Percentiles rank a stretch among this genome's conserved stretches.
Conservation (phyloP, 2,888 invertebrate genomes). For the Drosophila maculinotata region DNA sequence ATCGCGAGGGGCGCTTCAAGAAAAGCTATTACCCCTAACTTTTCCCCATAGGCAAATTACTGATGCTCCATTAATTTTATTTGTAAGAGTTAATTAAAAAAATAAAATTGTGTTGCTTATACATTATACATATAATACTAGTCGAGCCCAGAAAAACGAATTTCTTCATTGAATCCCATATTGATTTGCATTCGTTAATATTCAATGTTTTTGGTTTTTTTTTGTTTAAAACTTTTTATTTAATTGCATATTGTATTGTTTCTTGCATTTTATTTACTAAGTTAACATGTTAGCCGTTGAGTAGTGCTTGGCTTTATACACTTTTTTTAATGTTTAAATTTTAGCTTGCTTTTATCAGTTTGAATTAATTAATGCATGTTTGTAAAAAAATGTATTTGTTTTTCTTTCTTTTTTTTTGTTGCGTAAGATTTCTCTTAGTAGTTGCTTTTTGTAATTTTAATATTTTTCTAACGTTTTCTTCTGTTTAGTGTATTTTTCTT, state of each 20-base stretch:
- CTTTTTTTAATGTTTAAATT: conserved; percentile 37
- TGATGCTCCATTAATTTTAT: conserved; percentile 16
- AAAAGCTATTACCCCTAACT: conserved; percentile 89
- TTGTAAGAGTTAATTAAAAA: conserved; percentile 16
- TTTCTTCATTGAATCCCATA: conserved; percentile 53
- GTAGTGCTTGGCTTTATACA: conserved; percentile 60
- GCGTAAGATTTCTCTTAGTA: conserved; percentile 12
- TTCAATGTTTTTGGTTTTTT: conserved; percentile 47
- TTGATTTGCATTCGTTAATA: conserved; percentile 57
- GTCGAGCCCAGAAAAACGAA: conserved; percentile 14
- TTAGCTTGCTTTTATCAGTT: conserved; percentile 39
- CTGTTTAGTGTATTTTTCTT: conserved; percentile 19
- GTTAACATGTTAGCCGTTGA: conserved; percentile 70
- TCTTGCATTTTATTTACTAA: conserved; percentile 62
- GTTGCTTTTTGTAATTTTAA: conserved; percentile 27
- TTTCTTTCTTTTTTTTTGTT: conserved; percentile 19
- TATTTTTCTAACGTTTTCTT: conserved; percentile 14
- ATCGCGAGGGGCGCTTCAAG: conserved; percentile 87
- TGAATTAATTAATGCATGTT: conserved; percentile 43
- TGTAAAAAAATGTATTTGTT: conserved; percentile 32
- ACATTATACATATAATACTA: too few species aligned
- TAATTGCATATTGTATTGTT: conserved; percentile 64
- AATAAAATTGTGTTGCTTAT: conserved; percentile 46
- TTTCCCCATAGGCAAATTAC: background rate
- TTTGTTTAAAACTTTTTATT: conserved; percentile 70